Conservation (phyloP, 1,140 invertebrate genomes). For the Uloborus diversus region DNA sequence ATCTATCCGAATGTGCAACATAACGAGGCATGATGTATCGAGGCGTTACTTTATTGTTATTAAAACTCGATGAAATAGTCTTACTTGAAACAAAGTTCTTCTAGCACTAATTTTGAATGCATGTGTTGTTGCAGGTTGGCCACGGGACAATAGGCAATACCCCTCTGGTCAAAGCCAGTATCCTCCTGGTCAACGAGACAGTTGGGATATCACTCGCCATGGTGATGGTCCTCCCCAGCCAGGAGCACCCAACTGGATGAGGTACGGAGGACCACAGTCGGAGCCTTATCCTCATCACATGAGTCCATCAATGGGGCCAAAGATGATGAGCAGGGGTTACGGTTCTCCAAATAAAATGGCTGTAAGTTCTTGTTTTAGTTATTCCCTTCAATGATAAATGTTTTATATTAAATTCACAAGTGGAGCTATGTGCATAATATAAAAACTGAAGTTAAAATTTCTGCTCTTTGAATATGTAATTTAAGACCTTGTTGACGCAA, state of each 20-base stretch:
- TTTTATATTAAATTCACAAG: no score
- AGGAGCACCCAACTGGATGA: slow-evolving; percentile 19
- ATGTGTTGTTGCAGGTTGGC: slow-evolving; percentile 38
- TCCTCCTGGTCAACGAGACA: slow-evolving; percentile 38
- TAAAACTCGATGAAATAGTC: no score
- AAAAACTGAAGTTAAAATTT: no score
- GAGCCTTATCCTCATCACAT: slow-evolving; percentile 44
- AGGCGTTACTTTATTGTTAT: no score
- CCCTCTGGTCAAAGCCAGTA: slow-evolving; percentile 44
- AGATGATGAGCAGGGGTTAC: slow-evolving; percentile 37
- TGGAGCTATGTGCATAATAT: no score
- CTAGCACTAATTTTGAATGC: no score
- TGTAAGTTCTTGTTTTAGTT: slow-evolving; percentile 12
- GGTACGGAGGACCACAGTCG: slow-evolving; percentile 12
- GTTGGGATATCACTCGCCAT: slow-evolving; percentile 43
- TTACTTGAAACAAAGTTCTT: no score
- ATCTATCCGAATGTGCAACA: no score
- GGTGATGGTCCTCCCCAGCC: slow-evolving; percentile 23
- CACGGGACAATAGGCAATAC: slow-evolving; percentile 43
- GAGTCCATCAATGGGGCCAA: slow-evolving; percentile 31
- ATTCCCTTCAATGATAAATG: no score
- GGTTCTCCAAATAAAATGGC: slow-evolving; percentile 36
- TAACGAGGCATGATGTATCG: no score
- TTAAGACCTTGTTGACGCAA: no score
- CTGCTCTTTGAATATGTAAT: no score